Conservation (phyloP, 2,888 invertebrate genomes). For the Cetonia aurata region DNA sequence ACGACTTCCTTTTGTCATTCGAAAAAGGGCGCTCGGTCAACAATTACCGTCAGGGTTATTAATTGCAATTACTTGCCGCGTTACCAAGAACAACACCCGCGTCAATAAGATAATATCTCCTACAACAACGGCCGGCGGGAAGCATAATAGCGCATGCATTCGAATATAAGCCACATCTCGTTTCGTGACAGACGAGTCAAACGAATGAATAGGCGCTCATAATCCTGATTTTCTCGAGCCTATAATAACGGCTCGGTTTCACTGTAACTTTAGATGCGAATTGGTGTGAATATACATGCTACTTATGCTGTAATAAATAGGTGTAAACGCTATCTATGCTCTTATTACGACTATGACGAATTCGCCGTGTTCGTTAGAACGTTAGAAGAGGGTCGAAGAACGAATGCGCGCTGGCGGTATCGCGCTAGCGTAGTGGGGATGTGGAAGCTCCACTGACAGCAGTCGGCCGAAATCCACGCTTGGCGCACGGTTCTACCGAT, state of each 20-base stretch:
- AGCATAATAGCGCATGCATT: slow-evolving; percentile 5
- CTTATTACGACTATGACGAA: slow-evolving; percentile 37
- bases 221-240: slow-evolving; percentile 30
- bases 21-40: slow-evolving; percentile 17
- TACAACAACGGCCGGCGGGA: not conserved
- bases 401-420: slow-evolving; percentile 30
- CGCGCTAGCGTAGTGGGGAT: slow-evolving; percentile 39
- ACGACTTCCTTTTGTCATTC: slow-evolving; percentile 12
- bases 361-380: slow-evolving; percentile 16
- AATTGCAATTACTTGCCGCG: slow-evolving; percentile 16
- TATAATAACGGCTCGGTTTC: not conserved
- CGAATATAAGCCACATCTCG: not conserved
- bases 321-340: slow-evolving; percentile 15
- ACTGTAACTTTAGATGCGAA: not conserved
- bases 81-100: slow-evolving; percentile 22
- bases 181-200: not conserved
- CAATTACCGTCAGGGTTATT: slow-evolving; percentile 21
- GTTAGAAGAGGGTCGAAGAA: slow-evolving; percentile 29
- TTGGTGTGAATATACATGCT: not conserved
- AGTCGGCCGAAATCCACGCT: slow-evolving; percentile 36
- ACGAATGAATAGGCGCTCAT: slow-evolving; percentile 12
- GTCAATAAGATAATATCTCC: slow-evolving; percentile 15
- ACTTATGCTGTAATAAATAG: not conserved
- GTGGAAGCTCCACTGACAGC: slow-evolving; percentile 33
- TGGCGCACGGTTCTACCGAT: slow-evolving; percentile 27